Percentiles rank a stretch among this genome's conserved stretches.
phyloP scores from a whole-genome alignment of 2,888 invertebrate species.

The Sarcophaga carnaria region DNA sequence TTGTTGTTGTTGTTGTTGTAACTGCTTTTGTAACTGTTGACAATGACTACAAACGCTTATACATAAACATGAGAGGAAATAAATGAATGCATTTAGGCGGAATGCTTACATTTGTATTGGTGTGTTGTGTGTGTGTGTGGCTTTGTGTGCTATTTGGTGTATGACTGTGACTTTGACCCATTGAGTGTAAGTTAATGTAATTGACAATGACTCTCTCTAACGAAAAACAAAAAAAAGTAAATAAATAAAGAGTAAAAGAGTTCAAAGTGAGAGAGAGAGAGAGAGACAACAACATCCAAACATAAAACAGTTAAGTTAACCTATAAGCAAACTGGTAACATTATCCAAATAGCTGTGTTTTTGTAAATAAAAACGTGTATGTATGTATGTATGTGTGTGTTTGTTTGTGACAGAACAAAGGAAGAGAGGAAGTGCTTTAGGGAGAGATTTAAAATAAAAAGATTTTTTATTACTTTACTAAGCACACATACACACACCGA shows the following conservation, averaged over 20 bases:
- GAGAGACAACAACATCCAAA: not conserved
- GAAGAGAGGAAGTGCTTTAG: no score
- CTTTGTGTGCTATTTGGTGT: not conserved
- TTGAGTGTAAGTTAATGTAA: conserved; percentile 48
- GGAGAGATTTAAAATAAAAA: conserved; percentile 19
- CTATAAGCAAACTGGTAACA: not conserved
- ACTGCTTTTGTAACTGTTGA: conserved; percentile 7
- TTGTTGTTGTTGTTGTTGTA: conserved; percentile 8
- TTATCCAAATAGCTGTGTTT: no score
- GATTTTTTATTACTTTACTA: no score
- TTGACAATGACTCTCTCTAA: conserved; percentile 38
- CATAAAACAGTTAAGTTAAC: not conserved
- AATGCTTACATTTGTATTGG: not conserved
- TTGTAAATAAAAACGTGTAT: no score
- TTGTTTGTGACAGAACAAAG: conserved; percentile 9
- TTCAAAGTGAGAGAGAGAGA: not conserved
- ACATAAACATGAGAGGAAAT: conserved; percentile 38
- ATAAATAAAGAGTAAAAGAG: no score
- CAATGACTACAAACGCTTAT: conserved; percentile 4
- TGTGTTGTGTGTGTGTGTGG: not conserved
- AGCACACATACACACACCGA: not conserved
- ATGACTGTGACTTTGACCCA: not conserved
- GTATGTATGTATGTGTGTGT: not conserved
- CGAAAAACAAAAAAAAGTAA: no score
- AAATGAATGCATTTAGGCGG: conserved; percentile 28